Percentiles rank a stretch among this genome's conserved stretches.
These are phyloP conservation scores for Myotis vivesi DNA, from an alignment of 2,797 vertebrate species.

Conservation along the genomic window DNA sequence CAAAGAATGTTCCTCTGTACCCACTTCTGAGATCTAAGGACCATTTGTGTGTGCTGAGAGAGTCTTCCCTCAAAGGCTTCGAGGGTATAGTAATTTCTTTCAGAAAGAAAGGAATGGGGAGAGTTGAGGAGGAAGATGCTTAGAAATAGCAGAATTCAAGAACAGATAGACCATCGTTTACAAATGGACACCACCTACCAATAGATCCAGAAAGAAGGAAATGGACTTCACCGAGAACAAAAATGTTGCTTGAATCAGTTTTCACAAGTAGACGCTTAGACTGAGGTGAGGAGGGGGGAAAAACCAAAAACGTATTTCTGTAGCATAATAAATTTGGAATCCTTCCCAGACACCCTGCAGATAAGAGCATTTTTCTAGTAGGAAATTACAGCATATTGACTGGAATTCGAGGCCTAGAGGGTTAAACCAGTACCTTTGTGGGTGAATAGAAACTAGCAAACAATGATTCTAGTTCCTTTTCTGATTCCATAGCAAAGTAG, in stretches of 20 bases:
- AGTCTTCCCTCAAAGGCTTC: neutral
- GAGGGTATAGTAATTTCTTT: neutral
- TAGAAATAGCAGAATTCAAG: neutral
- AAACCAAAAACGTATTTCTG: conserved; percentile 26
- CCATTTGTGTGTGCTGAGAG: neutral
- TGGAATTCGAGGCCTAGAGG: neutral
- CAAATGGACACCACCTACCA: neutral
- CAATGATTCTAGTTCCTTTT: neutral
- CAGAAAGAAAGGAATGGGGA: neutral
- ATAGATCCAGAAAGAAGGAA: conserved; percentile 11
- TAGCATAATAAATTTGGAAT: conserved; percentile 41
- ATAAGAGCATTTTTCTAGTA: conserved; percentile 41
- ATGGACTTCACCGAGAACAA: neutral
- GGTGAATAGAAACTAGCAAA: neutral
- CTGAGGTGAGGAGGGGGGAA: neutral
- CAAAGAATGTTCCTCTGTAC: neutral
- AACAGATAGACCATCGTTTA: neutral
- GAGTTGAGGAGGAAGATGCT: neutral
- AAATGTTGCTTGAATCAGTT: conserved; percentile 34
- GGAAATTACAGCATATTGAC: conserved; percentile 44
- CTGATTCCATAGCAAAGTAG: neutral
- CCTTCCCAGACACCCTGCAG: conserved; percentile 22
- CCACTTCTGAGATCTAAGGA: neutral
- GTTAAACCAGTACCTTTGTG: conserved; percentile 36
- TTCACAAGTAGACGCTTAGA: neutral